These are phyloP conservation scores for Apoda limacodes DNA, from an alignment of 2,888 invertebrate genomes.

Conservation along the genomic window DNA sequence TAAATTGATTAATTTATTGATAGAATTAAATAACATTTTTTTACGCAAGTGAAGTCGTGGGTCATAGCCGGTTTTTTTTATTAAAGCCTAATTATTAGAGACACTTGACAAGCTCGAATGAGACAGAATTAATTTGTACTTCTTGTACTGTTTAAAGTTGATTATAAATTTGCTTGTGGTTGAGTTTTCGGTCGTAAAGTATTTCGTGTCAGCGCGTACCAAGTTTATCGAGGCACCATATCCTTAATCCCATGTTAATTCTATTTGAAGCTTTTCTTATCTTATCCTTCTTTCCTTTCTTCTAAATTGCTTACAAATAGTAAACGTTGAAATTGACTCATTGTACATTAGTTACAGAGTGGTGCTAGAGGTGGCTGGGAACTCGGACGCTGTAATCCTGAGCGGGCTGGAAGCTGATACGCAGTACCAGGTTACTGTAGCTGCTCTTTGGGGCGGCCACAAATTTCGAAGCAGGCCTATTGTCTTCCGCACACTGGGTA, in stretches of 20 bases:
- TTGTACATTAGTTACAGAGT: slow-evolving; percentile 90
- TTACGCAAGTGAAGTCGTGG: too few relatives aligned
- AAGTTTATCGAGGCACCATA: too few relatives aligned
- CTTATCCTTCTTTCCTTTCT: slow-evolving; percentile 34
- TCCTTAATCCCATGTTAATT: slow-evolving; percentile 3
- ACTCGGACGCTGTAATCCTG: slow-evolving; percentile 87
- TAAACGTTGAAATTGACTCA: slow-evolving; percentile 70
- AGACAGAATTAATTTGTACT: too few relatives aligned
- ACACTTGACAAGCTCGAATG: too few relatives aligned
- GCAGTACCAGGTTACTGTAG: slow-evolving; percentile 88
- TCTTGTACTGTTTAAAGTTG: too few relatives aligned
- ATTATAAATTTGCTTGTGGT: too few relatives aligned
- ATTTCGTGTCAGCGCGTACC: too few relatives aligned
- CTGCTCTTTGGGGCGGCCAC: slow-evolving; percentile 85
- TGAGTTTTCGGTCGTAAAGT: too few relatives aligned
- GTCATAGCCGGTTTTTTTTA: too few relatives aligned
- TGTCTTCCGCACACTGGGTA: slow-evolving; percentile 90
- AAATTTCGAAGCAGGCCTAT: slow-evolving; percentile 88
- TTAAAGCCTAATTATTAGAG: too few relatives aligned
- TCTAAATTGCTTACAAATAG: slow-evolving; percentile 32
- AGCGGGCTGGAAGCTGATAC: slow-evolving; percentile 86
- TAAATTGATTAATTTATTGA: too few relatives aligned
- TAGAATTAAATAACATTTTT: too few relatives aligned
- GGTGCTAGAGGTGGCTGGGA: slow-evolving; percentile 90
- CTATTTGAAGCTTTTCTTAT: slow-evolving; percentile 16